phyloP scores from a whole-genome alignment of 2,113 vertebrate genomes.

The Lepisosteus osseus region DNA sequence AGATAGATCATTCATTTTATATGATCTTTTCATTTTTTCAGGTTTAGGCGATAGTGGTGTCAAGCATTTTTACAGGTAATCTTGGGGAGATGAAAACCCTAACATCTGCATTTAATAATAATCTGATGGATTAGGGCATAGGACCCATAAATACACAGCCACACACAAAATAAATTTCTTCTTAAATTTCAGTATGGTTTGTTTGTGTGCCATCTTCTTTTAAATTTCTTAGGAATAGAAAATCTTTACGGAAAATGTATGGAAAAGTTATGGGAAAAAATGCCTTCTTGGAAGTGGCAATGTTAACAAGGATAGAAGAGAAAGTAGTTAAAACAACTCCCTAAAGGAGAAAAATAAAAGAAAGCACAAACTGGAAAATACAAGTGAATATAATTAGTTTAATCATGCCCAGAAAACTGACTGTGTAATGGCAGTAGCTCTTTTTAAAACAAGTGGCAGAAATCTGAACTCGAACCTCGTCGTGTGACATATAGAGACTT shows the following conservation, averaged over 20 bases:
- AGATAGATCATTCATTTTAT: too few species aligned
- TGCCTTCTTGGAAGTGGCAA: slow-evolving; percentile 1
- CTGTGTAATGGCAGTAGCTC: slow-evolving; percentile 5
- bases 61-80: too few species aligned
- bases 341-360: neutral
- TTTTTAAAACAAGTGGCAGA: slow-evolving; percentile 19
- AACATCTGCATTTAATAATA: slow-evolving; percentile 1
- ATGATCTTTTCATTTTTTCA: too few species aligned
- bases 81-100: too few species aligned
- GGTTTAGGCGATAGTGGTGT: too few species aligned
- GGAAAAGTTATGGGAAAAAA: slow-evolving; percentile 25
- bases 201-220: slow-evolving; percentile 40
- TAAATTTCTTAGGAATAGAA: slow-evolving; percentile 24
- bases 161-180: slow-evolving; percentile 26
- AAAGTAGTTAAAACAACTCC: slow-evolving; percentile 13
- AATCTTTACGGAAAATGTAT: slow-evolving; percentile 45
- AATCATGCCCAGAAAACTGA: neutral
- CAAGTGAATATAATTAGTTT: neutral
- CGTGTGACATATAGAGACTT: too few species aligned
- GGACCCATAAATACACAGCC: slow-evolving; percentile 10
- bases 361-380: neutral
- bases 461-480: neutral
- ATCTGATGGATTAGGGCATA: slow-evolving; percentile 1
- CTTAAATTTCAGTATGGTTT: slow-evolving; percentile 25
- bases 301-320: neutral